Conservation (phyloP, 1,140 invertebrate species). For the Drosophila quadrilineata region DNA sequence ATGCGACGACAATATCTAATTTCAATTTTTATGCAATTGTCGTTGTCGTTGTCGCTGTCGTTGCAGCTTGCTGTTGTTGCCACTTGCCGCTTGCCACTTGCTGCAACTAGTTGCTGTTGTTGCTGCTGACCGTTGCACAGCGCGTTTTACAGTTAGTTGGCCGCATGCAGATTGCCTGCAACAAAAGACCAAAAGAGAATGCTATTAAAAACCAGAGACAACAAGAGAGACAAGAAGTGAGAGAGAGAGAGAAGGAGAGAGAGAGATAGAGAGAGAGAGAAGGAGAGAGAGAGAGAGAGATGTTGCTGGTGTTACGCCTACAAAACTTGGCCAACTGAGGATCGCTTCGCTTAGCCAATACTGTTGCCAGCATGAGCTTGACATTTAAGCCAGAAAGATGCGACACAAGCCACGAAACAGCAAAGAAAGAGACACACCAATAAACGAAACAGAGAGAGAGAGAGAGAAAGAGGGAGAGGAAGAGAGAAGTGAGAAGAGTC, state of each 20-base stretch:
- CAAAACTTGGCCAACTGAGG: constrained; percentile 18
- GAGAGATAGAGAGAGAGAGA: background rate
- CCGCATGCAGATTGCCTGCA: constrained; percentile 63
- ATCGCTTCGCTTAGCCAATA: constrained; percentile 6
- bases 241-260: background rate
- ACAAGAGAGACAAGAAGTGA: constrained; percentile 6
- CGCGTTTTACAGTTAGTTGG: constrained; percentile 61
- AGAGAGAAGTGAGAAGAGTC: too few relatives aligned
- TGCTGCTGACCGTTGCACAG: constrained; percentile 62
- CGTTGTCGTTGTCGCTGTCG: constrained; percentile 21
- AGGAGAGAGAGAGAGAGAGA: constrained; percentile 8
- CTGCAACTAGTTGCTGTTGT: constrained; percentile 24
- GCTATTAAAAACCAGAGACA: background rate
- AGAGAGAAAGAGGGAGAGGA: constrained; percentile 5
- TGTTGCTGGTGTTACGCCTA: constrained; percentile 3
- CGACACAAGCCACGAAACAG: background rate
- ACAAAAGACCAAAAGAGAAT: constrained; percentile 30
- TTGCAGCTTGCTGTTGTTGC: constrained; percentile 25
- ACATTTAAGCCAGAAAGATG: constrained; percentile 58
- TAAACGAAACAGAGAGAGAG: background rate
- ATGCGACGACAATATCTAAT: constrained; percentile 42
- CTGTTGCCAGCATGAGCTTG: constrained; percentile 49
- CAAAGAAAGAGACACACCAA: background rate
- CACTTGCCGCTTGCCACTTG: background rate
- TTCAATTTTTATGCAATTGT: constrained; percentile 55